A percentile compares a stretch with the other conserved stretches of the same genome.
phyloP scores from a whole-genome alignment of 92 coral and sea anemone species.

The Epizoanthus illoricatus region DNA sequence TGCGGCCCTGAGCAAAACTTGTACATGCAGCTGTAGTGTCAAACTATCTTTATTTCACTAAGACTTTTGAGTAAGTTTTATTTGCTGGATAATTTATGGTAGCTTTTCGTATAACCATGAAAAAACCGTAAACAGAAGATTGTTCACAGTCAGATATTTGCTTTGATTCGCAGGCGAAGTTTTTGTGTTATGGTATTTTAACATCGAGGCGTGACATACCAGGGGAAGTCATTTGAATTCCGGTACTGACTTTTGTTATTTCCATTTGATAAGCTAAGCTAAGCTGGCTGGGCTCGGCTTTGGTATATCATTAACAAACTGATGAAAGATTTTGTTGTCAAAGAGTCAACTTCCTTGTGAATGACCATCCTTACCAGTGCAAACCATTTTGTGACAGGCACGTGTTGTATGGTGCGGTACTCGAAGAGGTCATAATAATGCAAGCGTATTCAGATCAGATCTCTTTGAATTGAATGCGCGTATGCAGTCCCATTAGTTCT shows the following conservation, averaged over 20 bases:
- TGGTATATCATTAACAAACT: conserved; percentile 13
- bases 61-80: neutral
- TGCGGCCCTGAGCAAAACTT: neutral
- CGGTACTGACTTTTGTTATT: neutral
- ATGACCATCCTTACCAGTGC: neutral
- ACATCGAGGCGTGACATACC: conserved; percentile 20
- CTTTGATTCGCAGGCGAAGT: conserved; percentile 15
- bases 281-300: neutral
- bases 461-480: neutral
- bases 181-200: conserved; percentile 30
- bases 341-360: neutral
- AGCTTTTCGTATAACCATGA: neutral
- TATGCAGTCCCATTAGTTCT: neutral
- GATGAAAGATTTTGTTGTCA: conserved; percentile 29
- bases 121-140: neutral
- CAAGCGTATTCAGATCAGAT: neutral
- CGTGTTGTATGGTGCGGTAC: neutral
- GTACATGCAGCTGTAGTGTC: neutral
- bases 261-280: neutral
- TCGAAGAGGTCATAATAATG: neutral
- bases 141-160: neutral
- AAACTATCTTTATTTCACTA: neutral
- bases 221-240: neutral
- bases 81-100: neutral
- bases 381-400: neutral